Base-by-base conservation (phyloP, 2,113 vertebrate genomes). In the Tympanuchus pallidicinctus region DNA sequence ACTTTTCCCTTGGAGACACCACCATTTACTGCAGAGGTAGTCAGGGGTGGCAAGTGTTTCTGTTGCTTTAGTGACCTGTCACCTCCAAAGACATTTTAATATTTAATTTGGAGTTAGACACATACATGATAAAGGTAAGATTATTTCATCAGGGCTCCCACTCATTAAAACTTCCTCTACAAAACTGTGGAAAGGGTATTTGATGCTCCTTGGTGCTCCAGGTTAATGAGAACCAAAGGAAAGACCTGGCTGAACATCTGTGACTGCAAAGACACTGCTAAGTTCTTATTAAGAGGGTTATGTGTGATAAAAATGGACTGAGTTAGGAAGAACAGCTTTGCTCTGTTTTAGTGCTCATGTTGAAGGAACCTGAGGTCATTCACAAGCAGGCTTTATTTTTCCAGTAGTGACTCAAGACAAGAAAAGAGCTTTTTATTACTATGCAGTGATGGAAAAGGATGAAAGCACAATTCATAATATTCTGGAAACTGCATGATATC, bases 401-500 rank as follows among this genome's bases (percentile, higher is more conserved):
- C 56, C 43, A 48, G 32, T 60, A 86, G 67, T 67, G 79, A 57
- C 34, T 83, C 43, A 61, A 83, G 65, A 85, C 27, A 61, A 83
- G 86, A 77, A 72, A 45, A 12, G 17, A 91, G 72, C 65, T 88
- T 95, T 88, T 83, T 87, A 60, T 89, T 88, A 82, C 7, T 81
- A 20, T 13, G 18, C 61, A 79, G 67, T 47, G 61, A 70, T 14
- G 80, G 50, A 52, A 81, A 86, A 90, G 45, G 64, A 82, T 82
- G 40, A 93, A 92, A 94, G 57, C n/a, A 48, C 60, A 80, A 86
- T 88, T 95, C 82, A 71, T 32, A 72, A 70, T 83, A 70, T 32
- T 20, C 54, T 83, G 18, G 66, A 81, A 67, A 90, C 36, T 17
- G 24, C 45, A 36, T 0, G 1, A 10, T 84, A 48, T 57, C 59